These are phyloP conservation scores for Dolichotis patagonum DNA, from an alignment of 2,113 vertebrate species.

Conservation along the genomic window DNA sequence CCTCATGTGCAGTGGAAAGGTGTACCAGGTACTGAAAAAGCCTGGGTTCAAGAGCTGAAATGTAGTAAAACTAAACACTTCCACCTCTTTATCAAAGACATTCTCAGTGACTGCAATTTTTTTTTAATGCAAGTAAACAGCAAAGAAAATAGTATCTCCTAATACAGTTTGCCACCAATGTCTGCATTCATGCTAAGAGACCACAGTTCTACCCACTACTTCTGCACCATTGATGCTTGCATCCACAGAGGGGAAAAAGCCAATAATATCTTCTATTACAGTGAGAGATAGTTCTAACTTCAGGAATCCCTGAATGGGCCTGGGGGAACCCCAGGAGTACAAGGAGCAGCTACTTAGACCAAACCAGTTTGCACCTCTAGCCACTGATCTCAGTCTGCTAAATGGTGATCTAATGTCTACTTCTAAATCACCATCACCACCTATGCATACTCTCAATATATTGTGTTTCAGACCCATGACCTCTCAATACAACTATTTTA, in stretches of 20 bases:
- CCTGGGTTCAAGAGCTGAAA: background rate
- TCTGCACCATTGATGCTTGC: background rate
- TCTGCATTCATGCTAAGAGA: background rate
- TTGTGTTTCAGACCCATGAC: background rate
- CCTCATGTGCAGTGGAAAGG: too few species aligned
- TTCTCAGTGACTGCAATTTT: background rate
- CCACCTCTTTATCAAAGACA: background rate
- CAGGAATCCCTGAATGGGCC: background rate
- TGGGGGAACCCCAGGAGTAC: too few species aligned
- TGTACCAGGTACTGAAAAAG: background rate
- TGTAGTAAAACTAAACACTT: background rate
- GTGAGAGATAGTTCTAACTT: background rate
- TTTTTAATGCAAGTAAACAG: background rate
- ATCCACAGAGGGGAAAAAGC: background rate
- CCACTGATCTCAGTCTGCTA: background rate
- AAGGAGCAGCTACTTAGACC: accelerated
- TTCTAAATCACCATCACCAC: background rate
- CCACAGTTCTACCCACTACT: background rate
- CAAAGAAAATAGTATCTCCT: background rate
- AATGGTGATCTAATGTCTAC: accelerated
- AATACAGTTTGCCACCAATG: background rate
- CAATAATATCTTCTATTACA: accelerated
- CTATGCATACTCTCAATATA: accelerated
- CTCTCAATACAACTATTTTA: background rate
- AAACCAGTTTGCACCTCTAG: background rate